Percentiles rank a stretch among this genome's conserved stretches.
phyloP scores from a whole-genome alignment of 2,113 vertebrate genomes.

The Pyrgilauda ruficollis region DNA sequence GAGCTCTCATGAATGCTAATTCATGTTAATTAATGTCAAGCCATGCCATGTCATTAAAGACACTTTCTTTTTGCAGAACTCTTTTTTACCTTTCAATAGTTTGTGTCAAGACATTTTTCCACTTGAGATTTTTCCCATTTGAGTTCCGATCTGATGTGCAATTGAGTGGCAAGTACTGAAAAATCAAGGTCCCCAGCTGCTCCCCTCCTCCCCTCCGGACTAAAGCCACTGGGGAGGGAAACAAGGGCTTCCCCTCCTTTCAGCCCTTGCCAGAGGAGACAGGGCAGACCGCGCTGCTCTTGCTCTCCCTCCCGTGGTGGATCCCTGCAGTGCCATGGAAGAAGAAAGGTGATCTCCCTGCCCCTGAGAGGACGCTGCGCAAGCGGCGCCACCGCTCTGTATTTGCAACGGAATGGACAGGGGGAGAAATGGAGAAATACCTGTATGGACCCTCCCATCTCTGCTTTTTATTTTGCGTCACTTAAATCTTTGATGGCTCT shows the following conservation, averaged over 20 bases:
- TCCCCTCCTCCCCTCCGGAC: not conserved
- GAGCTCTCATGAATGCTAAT: not conserved
- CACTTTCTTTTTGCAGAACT: not conserved
- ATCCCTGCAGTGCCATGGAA: not conserved
- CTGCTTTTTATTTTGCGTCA: not conserved
- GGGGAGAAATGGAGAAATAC: not conserved
- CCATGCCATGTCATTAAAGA: not conserved
- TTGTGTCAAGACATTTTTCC: not conserved
- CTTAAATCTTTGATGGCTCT: not conserved
- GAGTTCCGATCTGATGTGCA: not conserved
- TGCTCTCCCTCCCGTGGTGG: constrained; percentile 59
- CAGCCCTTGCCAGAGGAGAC: not conserved
- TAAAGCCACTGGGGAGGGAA: not conserved
- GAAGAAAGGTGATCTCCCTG: not conserved
- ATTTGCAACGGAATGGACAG: fast-evolving
- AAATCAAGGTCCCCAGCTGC: not conserved
- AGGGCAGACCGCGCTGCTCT: not conserved
- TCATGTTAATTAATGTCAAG: not conserved
- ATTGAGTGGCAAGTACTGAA: not conserved
- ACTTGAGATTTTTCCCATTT: not conserved
- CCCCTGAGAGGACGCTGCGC: fast-evolving
- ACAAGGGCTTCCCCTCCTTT: too few species aligned
- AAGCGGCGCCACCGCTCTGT: not conserved
- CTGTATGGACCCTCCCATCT: not conserved
- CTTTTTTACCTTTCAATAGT: not conserved